phyloP scores from a whole-genome alignment of 2,888 invertebrate species.

The Pharmacophagus antenor region DNA sequence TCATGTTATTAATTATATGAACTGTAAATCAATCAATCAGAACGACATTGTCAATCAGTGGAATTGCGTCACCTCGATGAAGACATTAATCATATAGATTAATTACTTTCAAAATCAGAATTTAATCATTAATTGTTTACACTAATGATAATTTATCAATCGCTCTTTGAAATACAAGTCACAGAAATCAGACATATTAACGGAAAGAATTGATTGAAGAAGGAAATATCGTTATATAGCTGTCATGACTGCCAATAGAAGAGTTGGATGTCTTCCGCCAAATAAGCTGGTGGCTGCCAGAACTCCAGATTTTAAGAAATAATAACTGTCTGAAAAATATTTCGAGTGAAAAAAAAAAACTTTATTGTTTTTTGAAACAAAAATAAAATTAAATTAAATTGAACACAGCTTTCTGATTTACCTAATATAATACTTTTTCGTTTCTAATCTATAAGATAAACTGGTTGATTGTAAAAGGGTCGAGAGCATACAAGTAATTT shows the following conservation, averaged over 20 bases:
- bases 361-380: no score
- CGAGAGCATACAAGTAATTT: neutral
- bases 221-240: neutral
- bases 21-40: conserved; percentile 20
- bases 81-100: conserved; percentile 24
- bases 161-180: conserved; percentile 8
- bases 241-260: neutral
- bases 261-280: no score
- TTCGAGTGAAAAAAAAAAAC: no score
- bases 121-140: conserved; percentile 18
- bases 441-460: neutral
- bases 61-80: conserved; percentile 17
- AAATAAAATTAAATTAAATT: no score
- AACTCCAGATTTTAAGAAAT: no score
- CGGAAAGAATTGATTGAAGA: neutral
- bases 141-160: conserved; percentile 24
- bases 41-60: conserved; percentile 27
- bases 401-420: no score
- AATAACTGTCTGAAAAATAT: no score
- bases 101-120: conserved; percentile 25
- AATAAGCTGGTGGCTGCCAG: no score
- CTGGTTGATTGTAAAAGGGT: neutral
- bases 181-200: neutral
- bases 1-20: conserved; percentile 4
- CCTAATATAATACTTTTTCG: neutral